phyloP scores from a whole-genome alignment of 2,797 vertebrate genomes.

The Rousettus madagascariensis region DNA sequence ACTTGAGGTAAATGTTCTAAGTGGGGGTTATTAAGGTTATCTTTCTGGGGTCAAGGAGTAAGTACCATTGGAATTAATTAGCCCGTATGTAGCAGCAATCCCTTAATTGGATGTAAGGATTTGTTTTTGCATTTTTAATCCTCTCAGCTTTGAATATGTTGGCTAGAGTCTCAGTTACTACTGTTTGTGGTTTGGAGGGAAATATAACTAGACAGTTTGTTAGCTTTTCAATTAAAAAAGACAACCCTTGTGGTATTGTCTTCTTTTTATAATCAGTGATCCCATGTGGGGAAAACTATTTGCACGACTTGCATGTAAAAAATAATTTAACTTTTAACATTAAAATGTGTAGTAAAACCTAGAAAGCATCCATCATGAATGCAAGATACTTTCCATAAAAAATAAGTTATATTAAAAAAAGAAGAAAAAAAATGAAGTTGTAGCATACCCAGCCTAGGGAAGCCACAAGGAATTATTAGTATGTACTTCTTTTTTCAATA shows the following conservation, averaged over 20 bases:
- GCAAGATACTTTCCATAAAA: slow-evolving; percentile 72
- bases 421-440: too few relatives aligned
- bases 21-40: slow-evolving; percentile 27
- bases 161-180: neutral
- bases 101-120: slow-evolving; percentile 47
- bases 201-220: slow-evolving; percentile 59
- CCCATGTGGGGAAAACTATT: neutral
- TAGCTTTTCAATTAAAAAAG: slow-evolving; percentile 69
- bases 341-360: slow-evolving; percentile 49
- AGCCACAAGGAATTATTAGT: too few relatives aligned
- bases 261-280: slow-evolving; percentile 23
- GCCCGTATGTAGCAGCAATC: neutral
- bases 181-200: neutral
- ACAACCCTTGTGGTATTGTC: slow-evolving; percentile 60
- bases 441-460: too few relatives aligned
- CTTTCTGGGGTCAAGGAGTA: slow-evolving; percentile 25
- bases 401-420: slow-evolving; percentile 24
- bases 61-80: neutral
- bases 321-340: slow-evolving; percentile 53
- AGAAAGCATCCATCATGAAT: slow-evolving; percentile 51
- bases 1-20: slow-evolving; percentile 64
- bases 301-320: slow-evolving; percentile 72
- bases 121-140: slow-evolving; percentile 47
- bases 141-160: slow-evolving; percentile 51
- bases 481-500: too few relatives aligned